These are phyloP conservation scores for Thamnaconus septentrionalis DNA, from an alignment of 2,113 vertebrate genomes.

Conservation along the genomic window DNA sequence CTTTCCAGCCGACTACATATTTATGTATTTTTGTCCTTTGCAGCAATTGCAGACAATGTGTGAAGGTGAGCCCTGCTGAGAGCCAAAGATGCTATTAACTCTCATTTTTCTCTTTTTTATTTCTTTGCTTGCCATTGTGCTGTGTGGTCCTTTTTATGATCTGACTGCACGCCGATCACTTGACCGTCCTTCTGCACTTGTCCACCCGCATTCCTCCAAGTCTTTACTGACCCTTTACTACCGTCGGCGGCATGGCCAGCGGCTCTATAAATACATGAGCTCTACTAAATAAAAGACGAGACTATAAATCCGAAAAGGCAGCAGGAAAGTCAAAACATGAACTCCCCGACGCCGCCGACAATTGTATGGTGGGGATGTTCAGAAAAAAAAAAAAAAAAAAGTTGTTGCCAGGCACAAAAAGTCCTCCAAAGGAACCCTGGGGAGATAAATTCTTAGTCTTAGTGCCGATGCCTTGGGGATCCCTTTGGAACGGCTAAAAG, in stretches of 20 bases:
- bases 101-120: conserved; percentile 39
- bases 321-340: conserved; percentile 33
- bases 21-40: background rate
- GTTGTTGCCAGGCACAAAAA: conserved; percentile 40
- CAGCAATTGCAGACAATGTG: conserved; percentile 29
- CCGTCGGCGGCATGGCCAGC: conserved; percentile 45
- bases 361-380: conserved; percentile 26
- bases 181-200: conserved; percentile 47
- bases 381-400: conserved; percentile 26
- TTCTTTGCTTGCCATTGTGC: conserved; percentile 29
- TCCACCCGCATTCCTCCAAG: conserved; percentile 39
- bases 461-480: conserved; percentile 34
- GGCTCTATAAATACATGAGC: conserved; percentile 47
- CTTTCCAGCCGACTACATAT: too few relatives aligned
- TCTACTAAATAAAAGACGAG: conserved; percentile 16
- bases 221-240: conserved; percentile 57
- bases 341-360: conserved; percentile 25
- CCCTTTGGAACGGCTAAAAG: conserved; percentile 33
- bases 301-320: conserved; percentile 42
- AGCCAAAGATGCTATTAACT: conserved; percentile 42
- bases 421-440: conserved; percentile 24
- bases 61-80: conserved; percentile 32
- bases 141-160: conserved; percentile 54
- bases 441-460: conserved; percentile 25
- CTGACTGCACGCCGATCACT: conserved; percentile 53